Evolutionary conservation across 2,888 invertebrate species (phyloP), one percentile per base, ranked within the genome.

Genomic region (Carabus problematicus): DNA sequence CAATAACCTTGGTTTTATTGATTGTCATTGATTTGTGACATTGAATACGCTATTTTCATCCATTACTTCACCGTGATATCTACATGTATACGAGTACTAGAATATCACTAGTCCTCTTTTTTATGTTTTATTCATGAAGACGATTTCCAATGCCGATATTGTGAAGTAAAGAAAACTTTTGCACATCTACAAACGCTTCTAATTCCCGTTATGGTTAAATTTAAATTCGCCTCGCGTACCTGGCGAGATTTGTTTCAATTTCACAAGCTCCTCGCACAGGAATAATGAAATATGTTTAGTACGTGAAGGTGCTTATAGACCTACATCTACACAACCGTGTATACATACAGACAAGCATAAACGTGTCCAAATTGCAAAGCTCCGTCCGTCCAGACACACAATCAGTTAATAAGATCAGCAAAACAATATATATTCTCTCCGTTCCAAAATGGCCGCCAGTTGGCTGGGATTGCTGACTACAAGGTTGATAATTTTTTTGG

Each of bases 361-460:
- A 68, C 52, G 18, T 60, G 43, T 40, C 60, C 68, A 52, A 60
- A 18, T 59, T 42, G n/a, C 68, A 3, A 45, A 49, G 42, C 59
- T 18, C 12, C 59, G 45, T 18, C 14, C 41, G 52, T 56, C 56
- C 29, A 18, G 45, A 18, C 60, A 42, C 60, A 42, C 59, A 80
- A 80, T 81, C 80, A 80, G 79, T 79, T 79, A 80, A 81, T 80
- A 78, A 79, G 79, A 81, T 81, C 80, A 80, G 75, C 76, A 79
- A 81, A 82, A 82, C 81, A 81, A 81, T 82, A 69, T 69, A 62
- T 62, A 39, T 39, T 78, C 76, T 71, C 73, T 73, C 75, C 76
- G 77, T 79, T 79, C 78, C 81, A 82, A 82, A 81, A 82, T 82
- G 82, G 81, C 81, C 79, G 80, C 77, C 69, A 62, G 42, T 64